phyloP scores from a whole-genome alignment of 2,113 vertebrate genomes.

The Vulpes lagopus region DNA sequence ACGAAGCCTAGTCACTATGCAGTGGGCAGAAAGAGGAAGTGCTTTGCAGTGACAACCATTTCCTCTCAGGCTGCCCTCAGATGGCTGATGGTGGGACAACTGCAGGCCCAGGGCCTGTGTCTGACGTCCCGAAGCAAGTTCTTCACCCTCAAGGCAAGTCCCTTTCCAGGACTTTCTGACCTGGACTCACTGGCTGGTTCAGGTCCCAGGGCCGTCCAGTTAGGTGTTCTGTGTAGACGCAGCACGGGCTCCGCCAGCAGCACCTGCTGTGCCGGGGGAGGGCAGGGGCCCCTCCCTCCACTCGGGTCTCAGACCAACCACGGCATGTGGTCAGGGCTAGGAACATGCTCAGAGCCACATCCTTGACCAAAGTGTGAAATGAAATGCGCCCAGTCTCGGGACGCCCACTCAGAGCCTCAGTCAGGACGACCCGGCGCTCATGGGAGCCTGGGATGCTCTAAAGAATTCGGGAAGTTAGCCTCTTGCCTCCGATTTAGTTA shows the following conservation, averaged over 20 bases:
- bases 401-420: neutral
- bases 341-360: neutral
- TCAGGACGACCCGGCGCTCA: neutral
- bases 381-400: neutral
- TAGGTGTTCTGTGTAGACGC: neutral
- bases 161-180: neutral
- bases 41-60: neutral
- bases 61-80: neutral
- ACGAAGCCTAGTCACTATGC: neutral
- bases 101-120: neutral
- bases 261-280: neutral
- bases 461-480: neutral
- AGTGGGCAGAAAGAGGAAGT: neutral
- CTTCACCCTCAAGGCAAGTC: neutral
- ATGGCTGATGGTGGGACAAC: neutral
- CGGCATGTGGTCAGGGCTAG: rapidly evolving
- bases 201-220: neutral
- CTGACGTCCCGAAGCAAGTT: neutral
- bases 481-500: neutral
- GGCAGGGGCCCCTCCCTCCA: neutral
- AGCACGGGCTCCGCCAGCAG: neutral
- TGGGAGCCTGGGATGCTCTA: rapidly evolving
- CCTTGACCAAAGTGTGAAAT: neutral
- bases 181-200: neutral
- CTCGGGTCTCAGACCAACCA: neutral